Evolutionary conservation across 2,113 vertebrate genomes (phyloP), one percentile per base, ranked within the genome.

Genomic region (Dissostichus mawsoni): DNA sequence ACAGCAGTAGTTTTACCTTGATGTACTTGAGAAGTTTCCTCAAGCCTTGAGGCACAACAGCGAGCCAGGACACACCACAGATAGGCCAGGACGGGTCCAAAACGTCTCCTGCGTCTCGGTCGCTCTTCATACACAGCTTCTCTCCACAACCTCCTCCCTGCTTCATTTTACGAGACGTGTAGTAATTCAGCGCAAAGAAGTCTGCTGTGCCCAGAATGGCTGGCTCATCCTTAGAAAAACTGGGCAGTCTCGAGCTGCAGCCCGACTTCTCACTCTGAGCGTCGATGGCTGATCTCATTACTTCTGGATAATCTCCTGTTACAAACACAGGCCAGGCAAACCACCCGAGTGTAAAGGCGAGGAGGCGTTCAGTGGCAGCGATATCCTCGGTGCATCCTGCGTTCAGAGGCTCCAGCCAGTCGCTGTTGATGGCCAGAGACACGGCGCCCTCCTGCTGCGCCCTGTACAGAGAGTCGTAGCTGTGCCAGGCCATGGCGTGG

Each of bases 121-220:
- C 95, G 6, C 84, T 53, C 23, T 87, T 72, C 68, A 95, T 51
- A 61, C 90, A 82, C 50, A 89, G 51, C 18, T 57, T 87, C 59
- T 72, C 36, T 13, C 56, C 47, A 18, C 61, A 11, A 5, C 85
- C 89, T 52, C 90, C 85, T 36, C 85, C 68, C 48, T 90, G 12
- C 81, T 80, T 95, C 55, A 95, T 90, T 83, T 95, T 94, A 11
- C 94, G 86, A 48, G 94, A 91, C 0, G 94, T 96, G 5, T 97
- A 97, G 87, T 96, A 96, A 58, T 97, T 96, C 29, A 97, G 71
- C 2, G 95, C 94, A 76, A 97, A 97, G 81, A 96, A 97, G 84
- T 96, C 95, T 2, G 94, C 95, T 2, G 95, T 95, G 77, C 95
- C 95, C 69, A 95, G 81, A 72, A 96, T 78, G 33, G 78, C 70